Evolutionary conservation across 1,140 invertebrate genomes (phyloP).

Genomic region (Macrocentrus cingulum): DNA sequence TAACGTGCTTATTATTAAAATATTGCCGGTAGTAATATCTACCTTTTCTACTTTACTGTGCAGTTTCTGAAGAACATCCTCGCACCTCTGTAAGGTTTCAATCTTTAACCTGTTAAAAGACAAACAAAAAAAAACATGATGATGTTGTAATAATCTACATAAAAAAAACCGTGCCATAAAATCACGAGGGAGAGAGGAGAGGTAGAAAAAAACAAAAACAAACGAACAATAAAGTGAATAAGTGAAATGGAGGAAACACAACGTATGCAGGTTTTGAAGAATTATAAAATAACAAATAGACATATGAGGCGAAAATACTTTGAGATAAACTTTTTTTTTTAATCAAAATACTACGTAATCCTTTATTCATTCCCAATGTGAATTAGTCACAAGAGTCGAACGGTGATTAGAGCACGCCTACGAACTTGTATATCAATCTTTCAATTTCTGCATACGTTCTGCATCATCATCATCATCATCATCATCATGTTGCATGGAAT

Average conservation of each 20-base stretch:
- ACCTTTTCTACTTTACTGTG: conserved; percentile 67
- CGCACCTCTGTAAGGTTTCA: conserved; percentile 66
- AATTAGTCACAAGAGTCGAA: neutral
- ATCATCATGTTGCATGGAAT: neutral
- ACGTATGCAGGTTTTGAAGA: conserved; percentile 23
- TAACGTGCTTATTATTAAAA: neutral
- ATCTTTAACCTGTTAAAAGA: conserved; percentile 62
- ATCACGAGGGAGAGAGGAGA: neutral
- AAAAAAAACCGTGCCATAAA: conserved; percentile 19
- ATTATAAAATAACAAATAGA: conserved; percentile 7
- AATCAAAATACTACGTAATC: neutral
- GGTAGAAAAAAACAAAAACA: neutral
- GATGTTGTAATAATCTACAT: conserved; percentile 17
- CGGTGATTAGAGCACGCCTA: neutral
- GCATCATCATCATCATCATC: neutral
- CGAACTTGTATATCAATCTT: neutral
- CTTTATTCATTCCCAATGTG: neutral
- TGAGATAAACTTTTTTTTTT: conserved; percentile 15
- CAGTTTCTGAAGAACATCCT: conserved; percentile 66
- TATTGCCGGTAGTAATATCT: conserved; percentile 28
- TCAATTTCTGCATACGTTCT: conserved; percentile 24
- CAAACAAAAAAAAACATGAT: conserved; percentile 7
- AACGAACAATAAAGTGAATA: conserved; percentile 8
- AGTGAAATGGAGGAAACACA: conserved; percentile 2
- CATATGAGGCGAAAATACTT: conserved; percentile 21